Evolutionary conservation across 2,888 invertebrate species (phyloP).

Genomic region (Maniola hyperantus): DNA sequence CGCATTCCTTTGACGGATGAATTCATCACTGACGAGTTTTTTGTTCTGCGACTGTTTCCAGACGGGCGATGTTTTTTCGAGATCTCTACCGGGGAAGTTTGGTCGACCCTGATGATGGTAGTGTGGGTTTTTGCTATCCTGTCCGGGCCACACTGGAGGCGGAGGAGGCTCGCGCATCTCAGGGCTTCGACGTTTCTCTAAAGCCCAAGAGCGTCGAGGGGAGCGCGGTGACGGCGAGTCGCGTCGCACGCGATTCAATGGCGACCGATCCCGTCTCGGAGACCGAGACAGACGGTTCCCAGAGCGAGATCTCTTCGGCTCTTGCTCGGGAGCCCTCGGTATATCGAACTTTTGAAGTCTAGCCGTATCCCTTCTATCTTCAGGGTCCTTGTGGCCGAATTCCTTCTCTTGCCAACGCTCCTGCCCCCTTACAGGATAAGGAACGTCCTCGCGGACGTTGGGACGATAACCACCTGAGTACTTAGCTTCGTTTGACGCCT

Average conservation of each 20-base stretch:
- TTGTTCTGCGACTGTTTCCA: conserved; percentile 43
- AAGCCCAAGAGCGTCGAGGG: conserved; percentile 71
- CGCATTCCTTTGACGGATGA: conserved; percentile 18
- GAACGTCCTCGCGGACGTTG: conserved; percentile 52
- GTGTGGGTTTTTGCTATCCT: conserved; percentile 43
- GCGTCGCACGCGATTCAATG: conserved; percentile 58
- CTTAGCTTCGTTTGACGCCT: conserved; percentile 71
- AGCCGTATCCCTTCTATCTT: conserved; percentile 53
- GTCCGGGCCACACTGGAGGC: conserved; percentile 68
- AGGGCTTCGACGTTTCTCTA: conserved; percentile 68
- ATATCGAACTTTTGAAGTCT: conserved; percentile 45
- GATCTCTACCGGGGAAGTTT: conserved; percentile 44
- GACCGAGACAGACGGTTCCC: conserved; percentile 57
- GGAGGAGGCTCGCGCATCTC: conserved; percentile 61
- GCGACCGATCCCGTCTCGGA: conserved; percentile 64
- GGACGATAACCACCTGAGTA: conserved; percentile 71
- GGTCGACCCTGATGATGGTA: conserved; percentile 38
- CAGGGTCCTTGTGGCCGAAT: conserved; percentile 38
- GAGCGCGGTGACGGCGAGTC: conserved; percentile 67
- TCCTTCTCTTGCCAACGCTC: conserved; percentile 58
- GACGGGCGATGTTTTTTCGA: conserved; percentile 39
- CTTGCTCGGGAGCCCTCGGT: conserved; percentile 42
- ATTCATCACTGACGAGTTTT: conserved; percentile 30
- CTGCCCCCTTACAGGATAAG: conserved; percentile 50
- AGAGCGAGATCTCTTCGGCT: conserved; percentile 44